Base-by-base conservation (phyloP, 2,888 invertebrate species). In the Apamea anceps region DNA sequence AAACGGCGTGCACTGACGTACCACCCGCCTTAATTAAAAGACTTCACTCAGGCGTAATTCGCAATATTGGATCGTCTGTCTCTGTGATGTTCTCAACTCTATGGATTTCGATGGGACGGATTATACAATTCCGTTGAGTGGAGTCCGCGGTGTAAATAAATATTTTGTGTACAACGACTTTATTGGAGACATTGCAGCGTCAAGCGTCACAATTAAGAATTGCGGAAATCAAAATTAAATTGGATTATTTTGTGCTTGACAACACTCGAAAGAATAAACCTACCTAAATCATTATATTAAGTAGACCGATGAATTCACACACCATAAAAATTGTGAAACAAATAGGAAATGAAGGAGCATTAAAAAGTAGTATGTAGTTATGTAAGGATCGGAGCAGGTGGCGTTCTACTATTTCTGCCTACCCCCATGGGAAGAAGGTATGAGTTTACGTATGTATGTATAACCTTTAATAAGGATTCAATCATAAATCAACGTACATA, bases 1-100 rank as follows among this genome's bases (percentile, higher is more conserved):
- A 88, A 89, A 90, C 92, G 88, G 37, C 91, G 91, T 92, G 89
- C 90, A 89, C 89, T 89, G 91, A 89, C 88, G 90, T 88, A 81
- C 89, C 87, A 89, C 88, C 91, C 91, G 88, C 91, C 92, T 96
- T 96, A 96, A 96, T 96, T 96, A 96, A 96, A 96, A 96, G 95
- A 94, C 95, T 96, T 95, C 95, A 95, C 92, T 96, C 95, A 95
- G 93, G 91, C 95, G 95, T 94, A 93, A 93, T 93, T 94, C 91
- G 94, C 94, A 94, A 95, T 95, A 96, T 95, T 92, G 94, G 91
- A 91, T 92, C 93, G 93, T 93, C 94, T 93, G 93, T 93, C 93
- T 91, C 88, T 87, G 88, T 91, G 91, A 93, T 91, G 91, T 90
- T 91, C 90, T 88, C 88, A 87, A 92, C 91, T 92, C 91, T 90